Conservation (phyloP, 2,113 vertebrate genomes). For the Phylloscopus trochiloides region DNA sequence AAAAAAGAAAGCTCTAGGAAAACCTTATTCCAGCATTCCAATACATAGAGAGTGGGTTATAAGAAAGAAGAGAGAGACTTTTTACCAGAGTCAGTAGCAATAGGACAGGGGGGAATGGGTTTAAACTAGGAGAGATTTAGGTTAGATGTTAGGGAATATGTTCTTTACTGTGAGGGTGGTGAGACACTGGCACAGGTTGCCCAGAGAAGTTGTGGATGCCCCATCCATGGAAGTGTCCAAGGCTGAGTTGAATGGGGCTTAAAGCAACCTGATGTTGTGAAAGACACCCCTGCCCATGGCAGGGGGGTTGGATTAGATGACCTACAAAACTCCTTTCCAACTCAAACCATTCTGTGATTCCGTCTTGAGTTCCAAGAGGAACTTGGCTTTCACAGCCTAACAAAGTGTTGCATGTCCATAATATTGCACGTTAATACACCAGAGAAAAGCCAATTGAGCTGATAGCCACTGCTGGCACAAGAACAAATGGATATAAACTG, state of each 20-base stretch:
- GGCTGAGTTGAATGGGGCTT: neutral
- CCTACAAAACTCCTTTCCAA: neutral
- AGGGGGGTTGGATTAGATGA: neutral
- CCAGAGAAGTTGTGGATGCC: neutral
- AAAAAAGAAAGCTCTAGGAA: neutral
- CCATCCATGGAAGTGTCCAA: neutral
- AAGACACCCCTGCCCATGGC: neutral
- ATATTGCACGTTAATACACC: neutral
- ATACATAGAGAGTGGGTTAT: neutral
- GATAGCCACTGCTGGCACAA: neutral
- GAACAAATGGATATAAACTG: neutral
- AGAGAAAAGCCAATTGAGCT: neutral
- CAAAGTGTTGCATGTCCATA: neutral
- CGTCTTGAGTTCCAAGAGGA: neutral
- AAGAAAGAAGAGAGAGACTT: neutral
- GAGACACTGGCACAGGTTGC: neutral
- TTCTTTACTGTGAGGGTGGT: neutral
- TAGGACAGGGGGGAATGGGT: accelerated
- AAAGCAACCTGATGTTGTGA: neutral
- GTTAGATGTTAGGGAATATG: neutral
- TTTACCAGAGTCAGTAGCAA: neutral
- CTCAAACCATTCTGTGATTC: neutral
- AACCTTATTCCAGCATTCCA: neutral
- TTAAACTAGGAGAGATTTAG: neutral
- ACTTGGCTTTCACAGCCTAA: neutral